These are phyloP conservation scores for Pteronotus mesoamericanus DNA, from an alignment of 2,797 vertebrate genomes.

Conservation along the genomic window DNA sequence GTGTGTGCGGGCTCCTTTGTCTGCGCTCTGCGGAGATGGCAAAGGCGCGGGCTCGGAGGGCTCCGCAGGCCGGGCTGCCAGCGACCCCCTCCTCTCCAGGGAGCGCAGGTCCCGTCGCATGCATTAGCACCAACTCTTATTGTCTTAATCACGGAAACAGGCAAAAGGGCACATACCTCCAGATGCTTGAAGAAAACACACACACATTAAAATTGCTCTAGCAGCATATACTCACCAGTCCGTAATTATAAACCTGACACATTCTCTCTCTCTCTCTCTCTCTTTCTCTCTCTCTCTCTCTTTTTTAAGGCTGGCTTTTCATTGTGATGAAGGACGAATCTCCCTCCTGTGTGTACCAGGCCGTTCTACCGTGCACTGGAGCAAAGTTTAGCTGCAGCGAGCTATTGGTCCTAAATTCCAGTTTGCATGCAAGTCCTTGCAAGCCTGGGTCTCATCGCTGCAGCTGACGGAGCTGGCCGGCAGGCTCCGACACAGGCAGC, in stretches of 20 bases:
- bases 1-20: constrained; percentile 79
- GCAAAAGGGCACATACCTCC: constrained; percentile 35
- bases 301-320: constrained; percentile 21
- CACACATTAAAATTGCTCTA: background rate
- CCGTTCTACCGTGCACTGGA: constrained; percentile 42
- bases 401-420: constrained; percentile 72
- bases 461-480: background rate
- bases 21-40: constrained; percentile 70
- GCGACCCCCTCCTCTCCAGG: constrained; percentile 67
- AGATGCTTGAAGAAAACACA: constrained; percentile 47
- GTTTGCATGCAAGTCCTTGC: constrained; percentile 71
- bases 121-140: constrained; percentile 59
- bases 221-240: constrained; percentile 63
- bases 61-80: constrained; percentile 61
- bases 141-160: constrained; percentile 56
- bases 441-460: constrained; percentile 68
- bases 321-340: constrained; percentile 45
- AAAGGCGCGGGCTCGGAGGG: constrained; percentile 61
- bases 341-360: constrained; percentile 55
- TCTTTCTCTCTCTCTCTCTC: background rate
- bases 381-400: constrained; percentile 72
- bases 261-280: constrained; percentile 34
- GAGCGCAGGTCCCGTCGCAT: constrained; percentile 69
- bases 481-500: constrained; percentile 61
- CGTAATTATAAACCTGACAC: constrained; percentile 48